Evolutionary conservation across 2,888 invertebrate species (phyloP).

Genomic region (Scaptodrosophila latifasciaeformis): DNA sequence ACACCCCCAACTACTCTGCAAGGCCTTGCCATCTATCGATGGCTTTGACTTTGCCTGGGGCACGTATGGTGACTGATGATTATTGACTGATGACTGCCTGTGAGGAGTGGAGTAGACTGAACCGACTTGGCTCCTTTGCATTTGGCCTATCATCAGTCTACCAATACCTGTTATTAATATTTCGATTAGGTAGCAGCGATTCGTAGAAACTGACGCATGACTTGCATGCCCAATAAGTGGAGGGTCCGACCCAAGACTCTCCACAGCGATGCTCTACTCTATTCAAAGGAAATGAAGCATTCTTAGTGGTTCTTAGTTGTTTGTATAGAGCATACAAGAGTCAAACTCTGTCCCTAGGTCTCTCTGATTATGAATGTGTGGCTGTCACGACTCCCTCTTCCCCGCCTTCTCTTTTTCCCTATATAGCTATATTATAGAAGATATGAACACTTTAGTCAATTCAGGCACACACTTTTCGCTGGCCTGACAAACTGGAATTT

Average conservation of each 20-base stretch:
- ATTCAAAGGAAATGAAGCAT: too few relatives aligned
- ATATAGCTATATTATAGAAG: slow-evolving; percentile 22
- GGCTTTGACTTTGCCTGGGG: too few relatives aligned
- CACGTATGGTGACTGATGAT: too few relatives aligned
- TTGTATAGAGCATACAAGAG: not conserved
- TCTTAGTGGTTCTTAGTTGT: too few relatives aligned
- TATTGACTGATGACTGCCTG: too few relatives aligned
- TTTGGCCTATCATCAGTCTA: too few relatives aligned
- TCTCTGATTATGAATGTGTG: slow-evolving; percentile 6
- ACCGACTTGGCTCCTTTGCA: too few relatives aligned
- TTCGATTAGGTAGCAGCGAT: slow-evolving; percentile 65
- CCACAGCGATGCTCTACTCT: too few relatives aligned
- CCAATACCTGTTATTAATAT: slow-evolving; percentile 60
- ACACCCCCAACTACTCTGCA: not conserved
- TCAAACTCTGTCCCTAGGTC: not conserved
- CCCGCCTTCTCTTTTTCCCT: slow-evolving; percentile 7
- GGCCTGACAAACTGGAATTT: slow-evolving; percentile 43
- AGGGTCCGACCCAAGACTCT: not conserved
- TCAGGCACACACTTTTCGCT: slow-evolving; percentile 45
- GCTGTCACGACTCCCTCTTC: too few relatives aligned
- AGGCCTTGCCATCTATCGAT: not conserved
- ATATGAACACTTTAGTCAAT: slow-evolving; percentile 59
- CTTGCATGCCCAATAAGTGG: slow-evolving; percentile 53
- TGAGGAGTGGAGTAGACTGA: too few relatives aligned
- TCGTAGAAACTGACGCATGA: slow-evolving; percentile 60